Base-by-base conservation (phyloP, 35 echinoderm and acorn worm genomes). In the Stichopus chloronotus region DNA sequence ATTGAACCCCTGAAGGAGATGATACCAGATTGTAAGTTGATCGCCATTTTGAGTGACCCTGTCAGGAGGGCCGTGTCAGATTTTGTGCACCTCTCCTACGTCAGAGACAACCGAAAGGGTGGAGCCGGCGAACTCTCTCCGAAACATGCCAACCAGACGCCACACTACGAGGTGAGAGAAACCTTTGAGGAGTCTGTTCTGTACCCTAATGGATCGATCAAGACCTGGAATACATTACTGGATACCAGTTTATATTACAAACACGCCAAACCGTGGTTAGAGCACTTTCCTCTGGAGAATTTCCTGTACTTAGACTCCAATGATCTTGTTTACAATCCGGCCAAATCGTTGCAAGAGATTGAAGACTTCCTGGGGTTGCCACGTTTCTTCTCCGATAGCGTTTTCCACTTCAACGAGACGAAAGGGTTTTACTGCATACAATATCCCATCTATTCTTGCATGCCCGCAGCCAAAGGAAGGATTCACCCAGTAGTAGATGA, bases 381-480 rank as follows among this genome's bases (percentile, higher is more conserved):
- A 21, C 76, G 79, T 19, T 94, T 92, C 60, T 98, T 98, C 58
- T 55, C 83, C 4, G 63, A 91, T 5, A 78, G 94, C 57, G 82
- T 96, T 72, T 98, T 98, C 91, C 88, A 94, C 78, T 95, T 90
- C 56, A 87, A 94, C 56, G 58, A 25, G 23, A 53, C 77, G 17
- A 98, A 98, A 63, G 88, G 94, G 0, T 98, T 98, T 91, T 98
- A 93, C 81, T 98, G 96, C 82, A 56, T 94, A n/a, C 60, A 92
- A 8, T 92, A 93, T 55, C 93, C 91, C 0, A 53, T 90, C 13
- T 88, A 58, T 19, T 57, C 83, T 2, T 98, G 96, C 79, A 94
- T 95, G 78, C 78, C 60, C 16, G 16, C 76, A 25, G 56, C 59
- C 2, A 98, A 98, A 59, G 95, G 96, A 10, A 76, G 94, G 2